A percentile compares a stretch with the other conserved stretches of the same genome.
These are phyloP conservation scores for Cervus canadensis DNA, from an alignment of 2,113 vertebrate species.

Conservation along the genomic window DNA sequence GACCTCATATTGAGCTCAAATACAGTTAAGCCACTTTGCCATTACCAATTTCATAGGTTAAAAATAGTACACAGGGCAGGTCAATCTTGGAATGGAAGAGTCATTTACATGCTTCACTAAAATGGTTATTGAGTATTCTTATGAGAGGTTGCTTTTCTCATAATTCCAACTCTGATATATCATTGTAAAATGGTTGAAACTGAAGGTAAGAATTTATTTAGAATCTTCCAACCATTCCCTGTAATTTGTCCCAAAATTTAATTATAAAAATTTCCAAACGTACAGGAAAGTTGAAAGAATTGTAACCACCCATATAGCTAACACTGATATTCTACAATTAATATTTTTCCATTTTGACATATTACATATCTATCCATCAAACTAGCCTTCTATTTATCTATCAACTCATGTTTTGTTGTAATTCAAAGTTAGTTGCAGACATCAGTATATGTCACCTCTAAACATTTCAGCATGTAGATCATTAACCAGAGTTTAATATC, in stretches of 20 bases:
- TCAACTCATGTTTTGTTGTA: not conserved
- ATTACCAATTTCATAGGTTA: not conserved
- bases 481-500: not conserved
- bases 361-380: not conserved
- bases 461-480: not conserved
- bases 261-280: not conserved
- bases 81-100: not conserved
- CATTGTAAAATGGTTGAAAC: not conserved
- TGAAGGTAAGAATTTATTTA: not conserved
- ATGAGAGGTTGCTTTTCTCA: not conserved
- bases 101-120: not conserved
- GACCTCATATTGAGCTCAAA: not conserved
- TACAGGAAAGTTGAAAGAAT: not conserved
- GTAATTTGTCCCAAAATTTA: not conserved
- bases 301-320: not conserved
- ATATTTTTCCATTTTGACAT: not conserved
- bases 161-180: not conserved
- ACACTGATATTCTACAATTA: not conserved
- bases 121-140: not conserved
- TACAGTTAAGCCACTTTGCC: not conserved
- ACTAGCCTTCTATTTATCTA: not conserved
- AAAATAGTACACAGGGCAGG: not conserved
- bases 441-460: not conserved
- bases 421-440: not conserved
- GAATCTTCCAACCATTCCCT: not conserved